Conservation (phyloP, 2,888 invertebrate species). For the Parnassius smintheus region DNA sequence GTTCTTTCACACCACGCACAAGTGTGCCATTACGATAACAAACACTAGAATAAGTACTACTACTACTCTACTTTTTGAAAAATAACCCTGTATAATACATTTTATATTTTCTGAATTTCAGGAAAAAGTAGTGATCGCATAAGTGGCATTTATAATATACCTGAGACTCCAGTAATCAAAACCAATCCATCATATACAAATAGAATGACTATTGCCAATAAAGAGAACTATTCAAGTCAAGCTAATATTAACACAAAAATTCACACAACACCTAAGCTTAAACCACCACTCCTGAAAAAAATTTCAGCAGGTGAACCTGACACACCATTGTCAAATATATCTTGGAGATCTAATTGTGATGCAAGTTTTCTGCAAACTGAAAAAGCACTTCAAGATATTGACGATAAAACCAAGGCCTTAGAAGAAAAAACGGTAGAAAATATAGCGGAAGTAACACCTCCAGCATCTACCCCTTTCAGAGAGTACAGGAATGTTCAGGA, state of each 20-base stretch:
- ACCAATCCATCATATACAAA: conserved; percentile 44
- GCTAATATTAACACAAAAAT: conserved; percentile 33
- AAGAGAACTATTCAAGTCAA: conserved; percentile 51
- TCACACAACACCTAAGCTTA: conserved; percentile 30
- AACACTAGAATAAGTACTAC: too few relatives aligned
- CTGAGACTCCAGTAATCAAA: conserved; percentile 53
- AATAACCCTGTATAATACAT: too few relatives aligned
- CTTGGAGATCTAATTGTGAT: conserved; percentile 63
- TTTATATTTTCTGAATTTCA: conserved; percentile 29
- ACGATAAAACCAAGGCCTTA: conserved; percentile 46
- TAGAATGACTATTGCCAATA: conserved; percentile 46
- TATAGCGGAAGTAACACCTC: conserved; percentile 56
- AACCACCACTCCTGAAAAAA: conserved; percentile 26
- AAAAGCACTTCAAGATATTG: conserved; percentile 58
- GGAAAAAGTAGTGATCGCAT: conserved; percentile 51
- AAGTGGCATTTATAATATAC: conserved; percentile 62
- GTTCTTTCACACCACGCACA: too few relatives aligned
- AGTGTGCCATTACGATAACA: too few relatives aligned
- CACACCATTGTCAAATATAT: conserved; percentile 57
- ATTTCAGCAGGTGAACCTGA: conserved; percentile 38
- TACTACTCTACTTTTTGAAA: too few relatives aligned
- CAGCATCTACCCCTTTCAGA: conserved; percentile 65
- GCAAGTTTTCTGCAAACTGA: conserved; percentile 66
- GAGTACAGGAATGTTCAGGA: conserved; percentile 61
- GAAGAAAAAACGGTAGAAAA: conserved; percentile 49